Evolutionary conservation across 2,113 vertebrate genomes (phyloP), one percentile per base, ranked within the genome.

Genomic region (Pseudorasbora parva): DNA sequence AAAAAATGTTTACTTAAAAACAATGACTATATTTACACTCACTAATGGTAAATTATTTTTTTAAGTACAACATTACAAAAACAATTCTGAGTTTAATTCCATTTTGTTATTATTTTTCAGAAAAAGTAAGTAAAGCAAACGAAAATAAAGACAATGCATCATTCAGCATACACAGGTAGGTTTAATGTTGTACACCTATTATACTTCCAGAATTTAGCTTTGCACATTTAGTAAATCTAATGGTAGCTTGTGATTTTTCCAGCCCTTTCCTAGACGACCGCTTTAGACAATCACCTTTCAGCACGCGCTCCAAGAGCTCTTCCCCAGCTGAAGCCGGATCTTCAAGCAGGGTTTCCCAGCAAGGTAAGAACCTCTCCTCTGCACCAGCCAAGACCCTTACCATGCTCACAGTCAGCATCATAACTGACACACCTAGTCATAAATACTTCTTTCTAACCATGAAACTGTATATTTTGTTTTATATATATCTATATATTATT

Each of bases 91-190:
- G 19, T 66, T 47, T 41, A 23, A 54, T 71, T 15, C 10, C 19
- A 21, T 27, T 78, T 33, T 87, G 45, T 81, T 89, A 84, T 87
- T 85, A 79, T 86, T 75, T 92, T 93, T 51, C 94, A 99, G 98
- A 99, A 94, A 99, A 99, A 94, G 98, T 98, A 93, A 99, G 97
- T 95, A 99, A 97, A 96, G 97, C 98, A 91, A 96, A 98, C 91
- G 97, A 96, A 95, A 96, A 96, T 92, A 99, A 97, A 92, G 96
- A 97, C 89, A 93, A 92, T 72, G 88, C 95, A 91, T 94, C 98
- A 92, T 93, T 96, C 91, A 94, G 96, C 78, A 96, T 96, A 88
- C 94, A 94, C 93, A 97, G 97, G 97, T 99, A 91, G 93, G 96
- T 49, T 14, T 37, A 8, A 80, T 64, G 12, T 45, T 47, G 8